phyloP scores from a whole-genome alignment of 2,888 invertebrate species.

The Chaetogeoica ovagalla region DNA sequence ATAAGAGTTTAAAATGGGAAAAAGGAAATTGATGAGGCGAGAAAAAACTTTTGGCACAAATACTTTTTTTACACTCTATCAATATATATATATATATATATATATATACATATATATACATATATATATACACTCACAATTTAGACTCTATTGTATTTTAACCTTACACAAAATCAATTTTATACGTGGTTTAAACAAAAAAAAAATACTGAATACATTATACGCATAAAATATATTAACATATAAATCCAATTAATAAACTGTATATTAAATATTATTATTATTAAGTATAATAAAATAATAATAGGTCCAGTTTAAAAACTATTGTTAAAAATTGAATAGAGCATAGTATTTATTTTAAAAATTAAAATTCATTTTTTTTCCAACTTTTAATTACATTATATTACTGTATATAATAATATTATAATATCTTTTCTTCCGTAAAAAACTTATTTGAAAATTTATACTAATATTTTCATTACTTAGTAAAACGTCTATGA shows the following conservation, averaged over 20 bases:
- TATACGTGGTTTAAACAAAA: background rate
- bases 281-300: no score
- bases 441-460: no score
- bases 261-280: no score
- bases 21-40: constrained; percentile 43
- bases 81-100: background rate
- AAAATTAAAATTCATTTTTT: background rate
- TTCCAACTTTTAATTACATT: background rate
- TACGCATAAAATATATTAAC: background rate
- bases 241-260: no score
- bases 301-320: background rate
- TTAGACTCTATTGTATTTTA: constrained; percentile 28
- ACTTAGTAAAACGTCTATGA: no score
- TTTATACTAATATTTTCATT: no score
- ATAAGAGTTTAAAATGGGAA: constrained; percentile 28
- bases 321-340: background rate
- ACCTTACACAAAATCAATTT: constrained; percentile 4
- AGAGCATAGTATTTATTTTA: background rate
- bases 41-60: constrained; percentile 38
- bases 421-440: no score
- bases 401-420: background rate
- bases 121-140: constrained; percentile 12
- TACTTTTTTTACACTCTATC: constrained; percentile 31
- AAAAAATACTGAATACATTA: background rate
- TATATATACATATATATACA: background rate